Evolutionary conservation across 2,888 invertebrate genomes (phyloP).

Genomic region (Julus scanicus): DNA sequence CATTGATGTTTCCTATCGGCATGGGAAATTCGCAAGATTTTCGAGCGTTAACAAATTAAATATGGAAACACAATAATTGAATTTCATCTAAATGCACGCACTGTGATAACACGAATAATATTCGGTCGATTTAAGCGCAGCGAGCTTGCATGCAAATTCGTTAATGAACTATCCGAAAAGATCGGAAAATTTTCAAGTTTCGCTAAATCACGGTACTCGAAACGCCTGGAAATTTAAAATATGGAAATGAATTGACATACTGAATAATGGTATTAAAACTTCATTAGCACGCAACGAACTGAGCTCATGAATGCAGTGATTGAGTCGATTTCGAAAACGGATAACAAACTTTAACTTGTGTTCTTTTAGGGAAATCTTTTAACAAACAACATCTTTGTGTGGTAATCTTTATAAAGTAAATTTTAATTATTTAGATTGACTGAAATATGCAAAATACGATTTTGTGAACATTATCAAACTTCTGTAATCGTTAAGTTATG

Average conservation of each 20-base stretch:
- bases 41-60: slow-evolving; percentile 16
- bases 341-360: too few relatives aligned
- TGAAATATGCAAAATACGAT: too few relatives aligned
- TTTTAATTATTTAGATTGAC: too few relatives aligned
- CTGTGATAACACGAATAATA: slow-evolving; percentile 4
- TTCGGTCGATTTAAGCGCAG: background rate
- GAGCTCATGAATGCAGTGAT: background rate
- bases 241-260: background rate
- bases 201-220: background rate
- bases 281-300: background rate
- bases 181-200: background rate
- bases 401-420: too few relatives aligned
- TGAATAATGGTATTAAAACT: background rate
- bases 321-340: too few relatives aligned
- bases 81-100: background rate
- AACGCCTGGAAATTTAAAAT: background rate
- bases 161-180: background rate
- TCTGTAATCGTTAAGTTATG: too few relatives aligned
- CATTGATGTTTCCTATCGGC: slow-evolving; percentile 19
- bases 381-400: too few relatives aligned
- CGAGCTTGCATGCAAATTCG: background rate
- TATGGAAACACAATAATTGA: slow-evolving; percentile 38
- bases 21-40: background rate
- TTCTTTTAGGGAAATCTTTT: too few relatives aligned
- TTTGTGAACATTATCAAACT: too few relatives aligned